Evolutionary conservation across 2,113 vertebrate species (phyloP).

Genomic region (Phylloscopus trochiloides): DNA sequence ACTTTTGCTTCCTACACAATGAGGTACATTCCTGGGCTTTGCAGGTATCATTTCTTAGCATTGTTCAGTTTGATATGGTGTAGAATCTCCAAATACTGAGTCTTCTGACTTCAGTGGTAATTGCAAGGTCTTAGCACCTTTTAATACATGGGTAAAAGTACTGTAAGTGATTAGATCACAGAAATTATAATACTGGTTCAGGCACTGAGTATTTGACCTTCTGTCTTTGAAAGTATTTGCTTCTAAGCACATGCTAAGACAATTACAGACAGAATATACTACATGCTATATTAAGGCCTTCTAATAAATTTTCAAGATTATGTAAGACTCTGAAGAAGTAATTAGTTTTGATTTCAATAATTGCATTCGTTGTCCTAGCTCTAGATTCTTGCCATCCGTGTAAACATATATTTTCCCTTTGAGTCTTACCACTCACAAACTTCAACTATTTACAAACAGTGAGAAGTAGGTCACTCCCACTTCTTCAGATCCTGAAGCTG

Average conservation of each 20-base stretch:
- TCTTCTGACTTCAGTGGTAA: neutral
- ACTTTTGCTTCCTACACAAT: neutral
- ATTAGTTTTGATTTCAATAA: neutral
- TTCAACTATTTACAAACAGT: slow-evolving; percentile 59
- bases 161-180: neutral
- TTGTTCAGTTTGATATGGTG: neutral
- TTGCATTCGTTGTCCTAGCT: neutral
- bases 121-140: neutral
- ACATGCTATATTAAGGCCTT: neutral
- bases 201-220: neutral
- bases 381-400: neutral
- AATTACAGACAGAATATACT: neutral
- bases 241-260: neutral
- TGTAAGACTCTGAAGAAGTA: neutral
- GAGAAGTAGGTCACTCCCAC: slow-evolving; percentile 55
- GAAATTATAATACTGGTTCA: neutral
- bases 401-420: slow-evolving; percentile 6
- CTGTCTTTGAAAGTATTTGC: neutral
- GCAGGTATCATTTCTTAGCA: neutral
- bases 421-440: neutral
- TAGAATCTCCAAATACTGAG: neutral
- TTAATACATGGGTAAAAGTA: neutral
- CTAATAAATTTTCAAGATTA: neutral
- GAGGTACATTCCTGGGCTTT: neutral
- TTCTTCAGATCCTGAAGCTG: slow-evolving; percentile 20